phyloP scores from a whole-genome alignment of 2,113 vertebrate species.

The Petrocephalus microphthalmus region DNA sequence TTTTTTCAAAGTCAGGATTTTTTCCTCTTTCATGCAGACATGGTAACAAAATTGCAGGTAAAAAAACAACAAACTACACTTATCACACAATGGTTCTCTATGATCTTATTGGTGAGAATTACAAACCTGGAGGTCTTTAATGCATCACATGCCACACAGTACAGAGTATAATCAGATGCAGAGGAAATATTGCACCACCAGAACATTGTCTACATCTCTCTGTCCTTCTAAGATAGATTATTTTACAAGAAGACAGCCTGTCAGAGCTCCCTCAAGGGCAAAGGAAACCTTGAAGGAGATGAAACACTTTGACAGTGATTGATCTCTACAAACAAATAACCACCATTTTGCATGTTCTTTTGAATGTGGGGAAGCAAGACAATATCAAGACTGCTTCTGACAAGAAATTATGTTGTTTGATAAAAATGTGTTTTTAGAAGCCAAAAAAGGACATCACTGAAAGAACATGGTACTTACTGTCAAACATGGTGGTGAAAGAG shows the following conservation, averaged over 20 bases:
- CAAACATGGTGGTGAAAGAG: too few species aligned
- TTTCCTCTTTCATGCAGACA: background rate
- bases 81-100: background rate
- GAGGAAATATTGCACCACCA: background rate
- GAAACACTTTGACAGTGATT: background rate
- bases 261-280: background rate
- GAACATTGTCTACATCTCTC: background rate
- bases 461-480: too few species aligned
- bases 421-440: too few species aligned
- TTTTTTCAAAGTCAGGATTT: too few species aligned
- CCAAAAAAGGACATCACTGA: too few species aligned
- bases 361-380: too few species aligned
- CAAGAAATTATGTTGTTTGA: too few species aligned
- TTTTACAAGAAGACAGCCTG: background rate
- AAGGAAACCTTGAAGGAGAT: background rate
- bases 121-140: background rate
- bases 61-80: background rate
- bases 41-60: background rate
- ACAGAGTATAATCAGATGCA: background rate
- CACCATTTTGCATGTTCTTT: background rate
- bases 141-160: background rate
- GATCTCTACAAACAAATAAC: background rate
- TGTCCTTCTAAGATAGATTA: background rate
- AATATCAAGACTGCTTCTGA: too few species aligned
- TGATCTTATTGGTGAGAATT: background rate